phyloP scores from a whole-genome alignment of 2,888 invertebrate genomes.

The Euproctis similis region DNA sequence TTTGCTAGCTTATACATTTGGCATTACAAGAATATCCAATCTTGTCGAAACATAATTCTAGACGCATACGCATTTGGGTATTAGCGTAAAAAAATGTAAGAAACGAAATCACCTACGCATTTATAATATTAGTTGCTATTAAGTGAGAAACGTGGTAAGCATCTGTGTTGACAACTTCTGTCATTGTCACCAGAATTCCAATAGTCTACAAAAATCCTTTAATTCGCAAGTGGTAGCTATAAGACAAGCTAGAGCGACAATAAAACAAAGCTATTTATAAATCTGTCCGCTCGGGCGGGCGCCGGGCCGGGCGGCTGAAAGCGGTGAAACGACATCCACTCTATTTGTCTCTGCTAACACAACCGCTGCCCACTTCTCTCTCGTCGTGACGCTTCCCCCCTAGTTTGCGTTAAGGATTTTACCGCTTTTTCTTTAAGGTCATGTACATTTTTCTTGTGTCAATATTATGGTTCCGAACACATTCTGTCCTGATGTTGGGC shows the following conservation, averaged over 20 bases:
- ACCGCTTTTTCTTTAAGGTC: conserved; percentile 50
- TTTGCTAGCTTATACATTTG: no score
- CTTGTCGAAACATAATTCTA: no score
- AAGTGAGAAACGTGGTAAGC: no score
- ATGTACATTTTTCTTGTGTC: conserved; percentile 29
- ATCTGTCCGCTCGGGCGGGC: conserved; percentile 39
- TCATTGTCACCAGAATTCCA: neutral
- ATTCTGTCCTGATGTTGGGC: no score
- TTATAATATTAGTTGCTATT: no score
- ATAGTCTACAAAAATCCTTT: conserved; percentile 6
- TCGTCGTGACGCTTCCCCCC: conserved; percentile 40
- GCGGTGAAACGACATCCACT: conserved; percentile 51
- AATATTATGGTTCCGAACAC: neutral
- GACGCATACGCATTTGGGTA: no score
- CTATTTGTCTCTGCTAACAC: conserved; percentile 63
- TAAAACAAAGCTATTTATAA: conserved; percentile 57
- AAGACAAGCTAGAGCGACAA: conserved; percentile 37
- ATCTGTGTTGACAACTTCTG: no score
- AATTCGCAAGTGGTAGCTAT: conserved; percentile 17
- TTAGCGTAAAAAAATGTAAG: no score
- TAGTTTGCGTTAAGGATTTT: conserved; percentile 60
- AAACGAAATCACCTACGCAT: no score
- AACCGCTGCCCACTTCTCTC: conserved; percentile 59
- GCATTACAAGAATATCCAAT: no score
- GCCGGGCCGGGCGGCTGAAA: conserved; percentile 40